Base-by-base conservation (phyloP, 2,797 vertebrate genomes). In the Vireo griseus region DNA sequence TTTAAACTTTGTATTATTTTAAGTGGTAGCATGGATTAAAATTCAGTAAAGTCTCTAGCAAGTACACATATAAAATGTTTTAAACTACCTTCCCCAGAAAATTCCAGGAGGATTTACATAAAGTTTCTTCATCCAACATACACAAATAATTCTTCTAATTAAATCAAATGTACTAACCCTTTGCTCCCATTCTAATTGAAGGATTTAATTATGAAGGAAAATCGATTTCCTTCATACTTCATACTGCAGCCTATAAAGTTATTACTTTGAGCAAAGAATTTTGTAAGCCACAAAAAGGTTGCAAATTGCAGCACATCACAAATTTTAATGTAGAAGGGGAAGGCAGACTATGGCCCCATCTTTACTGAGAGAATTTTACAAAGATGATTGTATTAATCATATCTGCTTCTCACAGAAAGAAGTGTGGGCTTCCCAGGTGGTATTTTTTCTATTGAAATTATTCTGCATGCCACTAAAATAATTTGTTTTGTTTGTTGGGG, bases 121-220 rank as follows among this genome's bases (percentile, higher is more conserved):
- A 86, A 94, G 28, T 94, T 96, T 96, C 40, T 75, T 91, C 73
- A 86, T 78, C 67, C 81, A 77, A 91, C 24, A n/a, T 28, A 51
- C 8, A 69, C 51, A 63, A 84, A 72, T 68, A 71, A n/a, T 83
- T 95, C 29, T 22, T 91, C 33, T 91, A 94, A 92, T 82, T 88
- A 25, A 29, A 89, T 54, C 29, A 91, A 81, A 74, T 8, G 10
- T 40, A 61, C 92, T 94, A 93, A 96, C 55, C 44, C 33, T 86
- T 92, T 92, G 45, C 33, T 25, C 31, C 37, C 26, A 74, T 78
- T 88, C 22, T 86, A 93, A 93, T 28, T 31, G 92, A 82, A 94
- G 37, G 62, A 62, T 96, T 94, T 94, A 90, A 86, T 91, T 87
- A 74, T 21, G 52, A 94, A 94, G 71, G 47, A 86, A 85, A 89